phyloP scores from a whole-genome alignment of 2,888 invertebrate species.

The Hydraecia micacea region DNA sequence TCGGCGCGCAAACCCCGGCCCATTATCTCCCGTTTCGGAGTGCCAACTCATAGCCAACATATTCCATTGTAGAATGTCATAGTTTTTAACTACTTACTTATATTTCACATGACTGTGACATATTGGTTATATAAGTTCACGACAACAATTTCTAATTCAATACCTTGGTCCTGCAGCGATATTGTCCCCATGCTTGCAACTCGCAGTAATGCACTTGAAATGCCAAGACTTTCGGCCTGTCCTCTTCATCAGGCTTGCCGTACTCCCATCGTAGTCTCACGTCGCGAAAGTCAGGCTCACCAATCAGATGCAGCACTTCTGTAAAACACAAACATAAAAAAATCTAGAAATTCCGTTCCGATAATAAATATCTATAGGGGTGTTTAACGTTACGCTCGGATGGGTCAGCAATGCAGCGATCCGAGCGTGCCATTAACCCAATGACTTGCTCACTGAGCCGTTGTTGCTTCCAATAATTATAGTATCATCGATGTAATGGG shows the following conservation, averaged over 20 bases:
- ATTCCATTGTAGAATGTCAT: slow-evolving; percentile 58
- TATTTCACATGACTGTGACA: slow-evolving; percentile 32
- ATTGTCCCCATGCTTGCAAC: slow-evolving; percentile 94
- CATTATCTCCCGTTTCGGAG: slow-evolving; percentile 84
- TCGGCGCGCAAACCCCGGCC: slow-evolving; percentile 72
- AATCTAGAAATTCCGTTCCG: slow-evolving; percentile 41
- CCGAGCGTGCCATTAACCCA: slow-evolving; percentile 86
- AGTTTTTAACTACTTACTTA: slow-evolving; percentile 57
- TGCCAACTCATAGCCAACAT: slow-evolving; percentile 70
- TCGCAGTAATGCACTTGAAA: slow-evolving; percentile 95
- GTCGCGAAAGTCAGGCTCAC: slow-evolving; percentile 92
- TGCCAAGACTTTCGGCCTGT: slow-evolving; percentile 87
- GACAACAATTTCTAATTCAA: slow-evolving; percentile 10
- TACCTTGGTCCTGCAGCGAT: slow-evolving; percentile 93
- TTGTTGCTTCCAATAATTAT: slow-evolving; percentile 75
- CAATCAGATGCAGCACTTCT: slow-evolving; percentile 91
- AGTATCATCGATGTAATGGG: slow-evolving; percentile 71
- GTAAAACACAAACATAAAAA: slow-evolving; percentile 70
- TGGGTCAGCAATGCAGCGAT: slow-evolving; percentile 76
- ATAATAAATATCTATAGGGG: slow-evolving; percentile 57
- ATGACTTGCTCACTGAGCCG: slow-evolving; percentile 86
- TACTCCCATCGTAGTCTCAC: slow-evolving; percentile 92
- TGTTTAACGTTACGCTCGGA: slow-evolving; percentile 70
- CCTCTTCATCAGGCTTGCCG: slow-evolving; percentile 81
- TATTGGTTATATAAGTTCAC: slow-evolving; percentile 10